Evolutionary conservation across 1,140 invertebrate species (phyloP), one percentile per base, ranked within the genome.

Genomic region (Sitodiplosis mosellana): DNA sequence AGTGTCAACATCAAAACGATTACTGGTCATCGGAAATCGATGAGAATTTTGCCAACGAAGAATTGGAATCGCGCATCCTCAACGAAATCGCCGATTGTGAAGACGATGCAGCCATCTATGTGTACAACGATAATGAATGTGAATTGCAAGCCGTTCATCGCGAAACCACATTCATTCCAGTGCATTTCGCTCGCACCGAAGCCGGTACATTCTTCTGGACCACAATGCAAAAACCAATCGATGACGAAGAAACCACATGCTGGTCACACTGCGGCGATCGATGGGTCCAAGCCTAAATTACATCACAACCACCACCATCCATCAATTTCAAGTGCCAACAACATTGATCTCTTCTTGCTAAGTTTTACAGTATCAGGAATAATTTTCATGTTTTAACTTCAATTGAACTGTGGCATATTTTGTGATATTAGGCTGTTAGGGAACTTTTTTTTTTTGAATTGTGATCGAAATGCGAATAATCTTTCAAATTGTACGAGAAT

Each of bases 31-130:
- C 55, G 56, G 77, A 79, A 55, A 72, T 72, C 49, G 69, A 73
- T 37, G 73, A 79, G 54, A 79, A 79, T 55, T 57, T 68, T 36
- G 71, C 70, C 58, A 79, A 79, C 59, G 77, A 79, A 59, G 67
- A 72, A 36, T 52, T 76, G 49, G 70, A 78, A 51, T 67, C 69
- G 42, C 69, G 73, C 50, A 65, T 77, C 53, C 67, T 69, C 54
- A 65, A 69, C 40, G 73, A 76, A 52, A 69, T 76, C 58, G 67
- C 73, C 33, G 54, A 65, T 15, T 77, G 76, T 57, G 67, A 70
- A 49, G 63, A 68, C 15, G 68, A 69, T 49, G 66, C 72, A 14
- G 75, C 70, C 4, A 72, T 78, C 54, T 69, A 74, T 42, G 71
- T 78, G n/a, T 75, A 72, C 63, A 68, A 74, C 47, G 59, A 67